Evolutionary conservation across 2,113 vertebrate species (phyloP), one percentile per base, ranked within the genome.

Genomic region (Propithecus coquereli): DNA sequence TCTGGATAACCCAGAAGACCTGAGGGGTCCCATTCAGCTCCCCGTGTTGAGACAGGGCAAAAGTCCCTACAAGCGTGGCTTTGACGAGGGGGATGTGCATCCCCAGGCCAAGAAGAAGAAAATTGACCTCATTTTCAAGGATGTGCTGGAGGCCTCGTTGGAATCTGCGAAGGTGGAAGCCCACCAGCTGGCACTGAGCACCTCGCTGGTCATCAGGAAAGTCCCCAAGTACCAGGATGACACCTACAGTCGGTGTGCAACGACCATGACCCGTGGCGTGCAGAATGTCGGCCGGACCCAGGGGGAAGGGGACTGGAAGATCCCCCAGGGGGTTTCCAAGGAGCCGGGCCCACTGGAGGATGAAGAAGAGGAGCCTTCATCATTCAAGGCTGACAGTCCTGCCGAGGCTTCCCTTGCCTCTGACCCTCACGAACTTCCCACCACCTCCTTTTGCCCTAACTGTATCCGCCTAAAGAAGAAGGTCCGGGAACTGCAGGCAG

Each of bases 371-470:
- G 98, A 99, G 45, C 98, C 97, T 32, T 90, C 98, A 0, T 98
- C 98, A 1, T 97, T 99, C 94, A 99, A 99, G 98, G 98, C 98
- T 43, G 99, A 99, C 95, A 99, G 99, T 87, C 98, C 98, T 0
- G 99, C 99, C 0, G 99, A 99, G 95, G 98, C 99, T 76, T 98
- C 98, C 0, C 96, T 98, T 34, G 97, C 97, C 2, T 98, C 98
- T 6, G 98, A 99, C 79, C 97, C 98, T 17, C 98, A 98, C 0
- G 98, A 98, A 97, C 98, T 99, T 8, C 99, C 99, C 80, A 99
- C 99, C 95, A 99, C 99, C 37, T 99, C 99, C 59, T 99, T 99
- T 97, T 99, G 99, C 96, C 99, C 99, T 77, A 99, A 99, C 97
- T 99, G 99, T 97, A 99, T 99, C 71, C 99, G 98, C 63, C 98